Evolutionary conservation across 2,888 invertebrate genomes (phyloP), one percentile per base, ranked within the genome.

Genomic region (Adelognathus sp.): DNA sequence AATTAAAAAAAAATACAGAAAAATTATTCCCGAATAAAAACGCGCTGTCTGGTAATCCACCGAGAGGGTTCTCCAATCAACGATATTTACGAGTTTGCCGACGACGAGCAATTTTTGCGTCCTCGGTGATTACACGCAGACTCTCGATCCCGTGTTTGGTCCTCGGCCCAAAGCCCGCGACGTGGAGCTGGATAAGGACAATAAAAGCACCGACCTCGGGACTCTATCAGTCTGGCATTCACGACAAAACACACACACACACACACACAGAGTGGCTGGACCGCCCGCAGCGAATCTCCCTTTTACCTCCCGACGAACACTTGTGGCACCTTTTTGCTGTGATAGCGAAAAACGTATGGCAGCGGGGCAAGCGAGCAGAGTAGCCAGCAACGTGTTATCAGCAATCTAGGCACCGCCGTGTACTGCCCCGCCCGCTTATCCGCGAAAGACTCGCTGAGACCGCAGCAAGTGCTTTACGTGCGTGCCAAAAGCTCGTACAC

Each of bases 291-390:
- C 71, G 44, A 71, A n/a, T 52, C 50, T 52, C 61, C 61, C 16
- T 70, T 33, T 33, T 54, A 33, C 36, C 54, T 54, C 41, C 52
- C 52, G 9, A 36, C 24, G 60, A 33, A 70, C 70, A 70, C 70
- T 60, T 70, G 70, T 70, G 36, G 70, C 70, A 70, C 60, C 54
- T 70, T 70, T 70, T 69, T 70, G 27, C 56, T 39, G 52, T 27
- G 39, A 27, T 54, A 41, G 27, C 54, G 21, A 54, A 54, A 39
- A 52, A 24, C 52, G 9, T 41, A 6, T n/a, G 50, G 50, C 21
- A 50, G 33, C 56, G 56, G 9, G 7, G 21, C 18, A n/a, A 21
- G 44, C 44, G 11, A 11, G 50, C 24, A 24, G 11, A 63, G 33
- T 44, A 29, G 63, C 44, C 27, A 63, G 16, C 31, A 29, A 31